Evolutionary conservation across 2,888 invertebrate species (phyloP), one percentile per base, ranked within the genome.

Genomic region (Thecophora atra): DNA sequence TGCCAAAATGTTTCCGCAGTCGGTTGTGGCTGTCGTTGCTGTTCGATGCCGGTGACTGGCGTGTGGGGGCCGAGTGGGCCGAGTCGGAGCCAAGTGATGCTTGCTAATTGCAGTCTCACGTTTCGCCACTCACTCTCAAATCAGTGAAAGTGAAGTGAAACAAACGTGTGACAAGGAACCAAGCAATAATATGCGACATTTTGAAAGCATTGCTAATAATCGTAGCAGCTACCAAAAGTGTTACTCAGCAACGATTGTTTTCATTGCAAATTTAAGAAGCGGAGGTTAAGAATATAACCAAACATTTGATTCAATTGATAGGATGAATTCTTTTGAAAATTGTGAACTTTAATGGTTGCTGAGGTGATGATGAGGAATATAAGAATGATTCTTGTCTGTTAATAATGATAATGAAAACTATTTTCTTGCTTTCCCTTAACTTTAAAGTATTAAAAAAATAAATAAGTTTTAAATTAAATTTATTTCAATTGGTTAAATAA

Each of bases 31-130:
- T 30, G 60, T 17, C 2, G n/a, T 26, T 28, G 30, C 11, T 5
- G 56, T 26, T 56, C 15, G 15, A 47, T n/a, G 47, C 17, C 47
- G 47, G 47, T 17, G 44, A 13, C 44, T 7, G 8, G 7, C 8
- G 13, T 11, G 44, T 44, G 44, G 8, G 44, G 5, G 15, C n/a
- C 47, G n/a, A 6, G 47, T 47, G 17, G 15, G 13, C 47, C 47
- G 47, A 60, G 30, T 7, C 15, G 30, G 28, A 60, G 60, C 26
- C 4, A 26, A 21, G 21, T 15, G 11, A 19, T 15, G 8, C 30
- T 26, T 65, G 65, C 17, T 65, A 65, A 65, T 65, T 65, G 52
- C 11, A n/a, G 51, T 17, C 26, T 28, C 65, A 65, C 65, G 65
- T 28, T 28, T 21, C 47, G 3, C 2, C 52, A 52, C 51, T 21